Evolutionary conservation across 2,113 vertebrate species (phyloP).

Genomic region (Amblyornis subalaris): DNA sequence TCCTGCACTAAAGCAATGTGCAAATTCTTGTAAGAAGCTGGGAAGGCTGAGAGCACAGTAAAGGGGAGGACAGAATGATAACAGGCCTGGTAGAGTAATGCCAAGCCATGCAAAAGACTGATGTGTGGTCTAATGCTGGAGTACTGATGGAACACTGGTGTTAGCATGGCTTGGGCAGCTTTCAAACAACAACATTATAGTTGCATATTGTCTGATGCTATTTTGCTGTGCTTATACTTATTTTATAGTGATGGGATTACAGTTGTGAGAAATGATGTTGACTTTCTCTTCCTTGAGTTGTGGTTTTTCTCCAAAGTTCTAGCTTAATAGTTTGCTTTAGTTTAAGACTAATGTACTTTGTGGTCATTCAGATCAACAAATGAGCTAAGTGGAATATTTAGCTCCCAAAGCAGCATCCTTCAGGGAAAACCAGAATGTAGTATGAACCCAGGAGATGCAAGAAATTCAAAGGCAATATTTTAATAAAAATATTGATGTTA

Average conservation of each 20-base stretch:
- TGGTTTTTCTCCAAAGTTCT: neutral
- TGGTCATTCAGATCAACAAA: neutral
- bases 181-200: neutral
- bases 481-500: neutral
- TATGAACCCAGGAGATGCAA: neutral
- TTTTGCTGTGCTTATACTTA: neutral
- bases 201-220: neutral
- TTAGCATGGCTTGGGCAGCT: rapidly evolving
- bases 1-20: neutral
- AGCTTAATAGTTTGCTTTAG: neutral
- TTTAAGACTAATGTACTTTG: neutral
- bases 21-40: neutral
- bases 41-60: neutral
- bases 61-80: neutral
- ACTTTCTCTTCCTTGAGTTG: neutral
- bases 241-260: neutral
- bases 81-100: neutral
- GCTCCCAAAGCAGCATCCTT: neutral
- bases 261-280: neutral
- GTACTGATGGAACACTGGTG: neutral
- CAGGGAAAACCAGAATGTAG: neutral
- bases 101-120: neutral
- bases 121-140: neutral
- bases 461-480: neutral
- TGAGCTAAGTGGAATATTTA: neutral